Evolutionary conservation across 2,797 vertebrate genomes (phyloP).

Genomic region (Distichodus sexfasciatus): DNA sequence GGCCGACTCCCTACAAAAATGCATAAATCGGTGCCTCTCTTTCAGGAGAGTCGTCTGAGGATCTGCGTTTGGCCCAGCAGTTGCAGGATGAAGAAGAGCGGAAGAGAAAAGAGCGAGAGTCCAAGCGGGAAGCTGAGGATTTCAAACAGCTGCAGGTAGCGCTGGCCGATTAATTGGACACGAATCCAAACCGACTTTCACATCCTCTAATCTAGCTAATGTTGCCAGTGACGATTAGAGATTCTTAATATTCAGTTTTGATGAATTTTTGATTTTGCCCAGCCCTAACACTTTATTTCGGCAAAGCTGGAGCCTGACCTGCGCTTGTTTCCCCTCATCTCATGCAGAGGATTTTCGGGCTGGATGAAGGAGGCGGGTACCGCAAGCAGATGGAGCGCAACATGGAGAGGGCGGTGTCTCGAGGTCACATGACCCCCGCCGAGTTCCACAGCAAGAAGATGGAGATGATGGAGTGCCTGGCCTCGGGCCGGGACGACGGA

Average conservation of each 20-base stretch:
- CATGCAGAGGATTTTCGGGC: conserved; percentile 83
- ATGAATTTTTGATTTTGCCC: too few relatives aligned
- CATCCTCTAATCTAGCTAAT: too few relatives aligned
- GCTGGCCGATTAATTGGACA: too few relatives aligned
- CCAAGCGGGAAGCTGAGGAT: conserved; percentile 71
- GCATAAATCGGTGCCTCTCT: not conserved
- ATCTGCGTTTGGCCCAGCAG: conserved; percentile 66
- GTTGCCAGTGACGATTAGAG: too few relatives aligned
- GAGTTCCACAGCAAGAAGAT: conserved; percentile 85
- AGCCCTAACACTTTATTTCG: too few relatives aligned
- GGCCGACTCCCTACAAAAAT: too few relatives aligned
- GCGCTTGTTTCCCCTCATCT: not conserved
- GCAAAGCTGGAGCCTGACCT: not conserved
- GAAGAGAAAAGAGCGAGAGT: conserved; percentile 61
- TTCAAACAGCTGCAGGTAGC: conserved; percentile 82
- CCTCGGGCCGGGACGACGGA: conserved; percentile 86
- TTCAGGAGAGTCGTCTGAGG: conserved; percentile 35
- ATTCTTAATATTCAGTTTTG: too few relatives aligned
- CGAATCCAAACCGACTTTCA: too few relatives aligned
- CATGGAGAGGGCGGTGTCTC: conserved; percentile 84
- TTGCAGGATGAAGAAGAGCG: conserved; percentile 78
- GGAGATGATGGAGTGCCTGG: conserved; percentile 87
- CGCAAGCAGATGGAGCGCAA: conserved; percentile 80
- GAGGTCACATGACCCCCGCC: conserved; percentile 79
- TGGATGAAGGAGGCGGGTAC: conserved; percentile 86